Base-by-base conservation (phyloP, 2,888 invertebrate species). In the Athetis lepigone region DNA sequence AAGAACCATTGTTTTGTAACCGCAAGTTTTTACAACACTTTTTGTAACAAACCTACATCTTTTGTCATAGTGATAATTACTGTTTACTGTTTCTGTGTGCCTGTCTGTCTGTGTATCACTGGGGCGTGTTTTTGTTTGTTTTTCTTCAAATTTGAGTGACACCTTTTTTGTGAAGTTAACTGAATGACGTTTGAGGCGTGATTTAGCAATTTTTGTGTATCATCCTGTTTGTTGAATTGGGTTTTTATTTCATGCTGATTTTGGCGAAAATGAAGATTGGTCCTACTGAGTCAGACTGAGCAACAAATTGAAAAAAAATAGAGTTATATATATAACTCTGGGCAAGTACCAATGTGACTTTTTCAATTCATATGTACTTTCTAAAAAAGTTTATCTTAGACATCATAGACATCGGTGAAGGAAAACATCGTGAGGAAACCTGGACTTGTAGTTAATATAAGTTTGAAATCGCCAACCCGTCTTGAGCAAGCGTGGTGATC, bases 1-100 rank as follows among this genome's bases (percentile, higher is more conserved):
- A 43, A 86, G 91, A 91, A 91, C 85, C 84, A 84, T 85, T 88
- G 88, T 90, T 90, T 86, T 88, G 88, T 88, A 83, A 81, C 81
- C 82, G 69, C 62, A 59, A 60, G 67, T 72, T 79, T 86, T 85
- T 87, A 81, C 80, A 71, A 51, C 56, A 49, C 16, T 70, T 77
- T 81, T 83, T 81, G 49, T 56, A 21, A 7, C 62, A 56, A 70
- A 70, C 78, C 67, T 63, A 57, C 52, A 66, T 75, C 83, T 77
- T 85, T 85, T 88, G 87, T 88, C 85, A 80, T 64, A 79, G 83
- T 85, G 83, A 90, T 90, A 87, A 89, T 88, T 83, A 85, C 80
- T 77, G 61, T 68, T 63, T 60, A 79, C 61, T 42, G 73, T 47
- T 75, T 65, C 56, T n/a, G n/a, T n/a, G n/a, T n/a, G n/a, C n/a